Percentiles rank a stretch among this genome's conserved stretches.
phyloP scores from a whole-genome alignment of 2,888 invertebrate genomes.

The Phymatocera aterrima region DNA sequence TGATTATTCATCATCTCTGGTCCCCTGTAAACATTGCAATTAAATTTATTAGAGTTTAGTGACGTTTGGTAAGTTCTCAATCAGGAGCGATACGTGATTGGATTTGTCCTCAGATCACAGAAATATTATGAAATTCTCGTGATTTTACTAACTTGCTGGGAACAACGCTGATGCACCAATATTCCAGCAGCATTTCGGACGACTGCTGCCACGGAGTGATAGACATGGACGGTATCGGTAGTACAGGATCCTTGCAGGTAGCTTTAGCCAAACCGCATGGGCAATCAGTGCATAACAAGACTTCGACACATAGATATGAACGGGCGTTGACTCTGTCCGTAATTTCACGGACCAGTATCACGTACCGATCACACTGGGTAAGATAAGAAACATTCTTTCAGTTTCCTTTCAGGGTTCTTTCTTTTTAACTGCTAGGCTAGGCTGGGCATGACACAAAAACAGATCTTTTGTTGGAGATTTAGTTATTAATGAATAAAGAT shows the following conservation, averaged over 20 bases:
- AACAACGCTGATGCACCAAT: slow-evolving; percentile 87
- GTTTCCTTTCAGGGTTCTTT: slow-evolving; percentile 45
- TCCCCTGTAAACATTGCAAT: slow-evolving; percentile 61
- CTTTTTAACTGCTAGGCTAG: slow-evolving; percentile 44
- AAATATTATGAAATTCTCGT: neutral
- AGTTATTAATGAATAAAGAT: neutral
- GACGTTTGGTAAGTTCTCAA: too few relatives aligned
- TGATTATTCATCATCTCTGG: slow-evolving; percentile 76
- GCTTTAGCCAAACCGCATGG: slow-evolving; percentile 74
- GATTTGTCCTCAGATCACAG: neutral
- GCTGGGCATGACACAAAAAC: slow-evolving; percentile 44
- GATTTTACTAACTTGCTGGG: slow-evolving; percentile 77
- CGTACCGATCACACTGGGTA: slow-evolving; percentile 69
- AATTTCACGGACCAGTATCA: slow-evolving; percentile 70
- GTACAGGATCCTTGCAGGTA: slow-evolving; percentile 67
- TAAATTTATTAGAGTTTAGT: slow-evolving; percentile 20
- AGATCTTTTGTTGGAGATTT: slow-evolving; percentile 20
- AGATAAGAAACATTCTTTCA: slow-evolving; percentile 45
- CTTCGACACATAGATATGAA: slow-evolving; percentile 84
- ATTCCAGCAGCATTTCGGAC: slow-evolving; percentile 83
- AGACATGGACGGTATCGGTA: slow-evolving; percentile 69
- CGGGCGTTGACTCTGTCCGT: slow-evolving; percentile 65
- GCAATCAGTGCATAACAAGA: slow-evolving; percentile 86
- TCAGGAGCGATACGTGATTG: too few relatives aligned
- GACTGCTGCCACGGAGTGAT: slow-evolving; percentile 71